These are phyloP conservation scores for Pungitius pungitius DNA, from an alignment of 2,113 vertebrate species.

Conservation along the genomic window DNA sequence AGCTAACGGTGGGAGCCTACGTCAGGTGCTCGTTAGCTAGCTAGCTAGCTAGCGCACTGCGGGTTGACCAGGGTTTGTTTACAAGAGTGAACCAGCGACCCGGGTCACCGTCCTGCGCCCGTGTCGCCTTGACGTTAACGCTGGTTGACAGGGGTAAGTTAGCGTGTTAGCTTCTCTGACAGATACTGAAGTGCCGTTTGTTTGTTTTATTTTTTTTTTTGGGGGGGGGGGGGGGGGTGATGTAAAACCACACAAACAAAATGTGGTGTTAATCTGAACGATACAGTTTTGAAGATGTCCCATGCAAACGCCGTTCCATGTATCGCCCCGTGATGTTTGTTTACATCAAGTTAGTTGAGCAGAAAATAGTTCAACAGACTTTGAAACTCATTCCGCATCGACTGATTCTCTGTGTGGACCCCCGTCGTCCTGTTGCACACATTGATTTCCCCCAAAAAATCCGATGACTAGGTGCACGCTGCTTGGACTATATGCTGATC, in stretches of 20 bases:
- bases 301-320: not conserved
- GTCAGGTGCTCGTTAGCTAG: not conserved
- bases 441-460: not conserved
- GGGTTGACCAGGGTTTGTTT: not conserved
- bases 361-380: not conserved
- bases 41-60: too few relatives aligned
- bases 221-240: not conserved
- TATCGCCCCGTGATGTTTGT: not conserved
- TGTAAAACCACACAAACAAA: too few relatives aligned
- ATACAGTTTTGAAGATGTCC: not conserved
- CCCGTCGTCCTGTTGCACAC: not conserved
- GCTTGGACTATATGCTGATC: not conserved
- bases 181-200: not conserved
- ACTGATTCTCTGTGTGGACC: slow-evolving; percentile 8
- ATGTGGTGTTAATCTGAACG: not conserved
- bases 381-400: not conserved
- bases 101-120: not conserved
- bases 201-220: slow-evolving; percentile 8
- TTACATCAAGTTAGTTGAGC: not conserved
- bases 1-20: slow-evolving; percentile 44
- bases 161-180: slow-evolving; percentile 11
- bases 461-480: not conserved
- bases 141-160: not conserved
- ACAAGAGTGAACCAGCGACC: not conserved
- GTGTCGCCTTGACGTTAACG: not conserved